Evolutionary conservation across 2,888 invertebrate species (phyloP).

Genomic region (Drosophila engyochracea): DNA sequence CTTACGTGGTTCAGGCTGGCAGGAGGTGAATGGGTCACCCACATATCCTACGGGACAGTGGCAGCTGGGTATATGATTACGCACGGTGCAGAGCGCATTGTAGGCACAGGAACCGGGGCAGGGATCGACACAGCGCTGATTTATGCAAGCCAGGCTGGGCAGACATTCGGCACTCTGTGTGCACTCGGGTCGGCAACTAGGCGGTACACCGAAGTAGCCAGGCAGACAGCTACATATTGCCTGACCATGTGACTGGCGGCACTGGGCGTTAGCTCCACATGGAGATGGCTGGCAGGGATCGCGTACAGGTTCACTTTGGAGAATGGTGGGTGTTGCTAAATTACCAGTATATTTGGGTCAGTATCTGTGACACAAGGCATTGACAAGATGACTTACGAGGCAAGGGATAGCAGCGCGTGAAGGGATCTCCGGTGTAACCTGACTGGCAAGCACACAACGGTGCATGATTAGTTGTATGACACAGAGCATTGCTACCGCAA

Average conservation of each 20-base stretch:
- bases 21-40: conserved; percentile 91
- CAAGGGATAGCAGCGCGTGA: conserved; percentile 86
- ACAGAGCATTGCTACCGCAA: conserved; percentile 89
- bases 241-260: conserved; percentile 87
- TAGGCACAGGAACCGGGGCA: conserved; percentile 92
- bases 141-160: conserved; percentile 91
- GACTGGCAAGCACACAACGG: conserved; percentile 89
- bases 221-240: conserved; percentile 89
- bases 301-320: conserved; percentile 70
- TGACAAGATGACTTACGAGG: conserved; percentile 85
- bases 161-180: conserved; percentile 91
- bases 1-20: conserved; percentile 86
- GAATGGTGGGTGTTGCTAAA: conserved; percentile 72
- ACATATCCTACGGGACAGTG: conserved; percentile 89
- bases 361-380: conserved; percentile 62
- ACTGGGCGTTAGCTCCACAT: conserved; percentile 90
- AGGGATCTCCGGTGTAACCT: conserved; percentile 91
- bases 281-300: conserved; percentile 89
- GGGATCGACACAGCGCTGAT: conserved; percentile 91
- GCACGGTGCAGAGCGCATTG: conserved; percentile 88
- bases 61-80: conserved; percentile 91
- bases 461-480: conserved; percentile 90
- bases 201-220: conserved; percentile 90
- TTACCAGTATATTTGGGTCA: conserved; percentile 14
- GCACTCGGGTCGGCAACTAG: conserved; percentile 90